Percentiles rank a stretch among this genome's conserved stretches.
phyloP scores from a whole-genome alignment of 2,113 vertebrate genomes.

The Dromaius novaehollandiae region DNA sequence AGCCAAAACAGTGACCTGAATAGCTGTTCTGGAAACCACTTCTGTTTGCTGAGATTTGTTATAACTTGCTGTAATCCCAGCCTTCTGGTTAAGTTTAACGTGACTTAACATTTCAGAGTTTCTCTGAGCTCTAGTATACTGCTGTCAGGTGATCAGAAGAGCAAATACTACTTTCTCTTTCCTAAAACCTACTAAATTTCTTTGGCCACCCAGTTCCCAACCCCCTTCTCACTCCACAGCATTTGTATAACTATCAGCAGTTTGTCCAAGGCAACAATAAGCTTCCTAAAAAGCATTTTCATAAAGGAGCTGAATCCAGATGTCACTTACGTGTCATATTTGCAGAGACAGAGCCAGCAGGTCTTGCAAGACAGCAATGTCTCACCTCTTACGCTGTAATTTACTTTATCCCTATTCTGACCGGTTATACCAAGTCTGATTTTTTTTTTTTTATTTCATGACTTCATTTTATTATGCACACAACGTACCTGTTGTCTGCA shows the following conservation, averaged over 20 bases:
- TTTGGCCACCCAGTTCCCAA: rapidly evolving
- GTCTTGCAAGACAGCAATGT: neutral
- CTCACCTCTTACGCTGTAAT: neutral
- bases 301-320: too few species aligned
- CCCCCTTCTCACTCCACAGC: rapidly evolving
- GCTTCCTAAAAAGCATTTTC: neutral
- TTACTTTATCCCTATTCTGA: neutral
- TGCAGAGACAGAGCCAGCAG: neutral
- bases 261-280: neutral
- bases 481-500: neutral
- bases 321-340: neutral
- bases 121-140: neutral
- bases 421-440: neutral
- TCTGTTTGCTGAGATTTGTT: neutral
- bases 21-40: neutral
- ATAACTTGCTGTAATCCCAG: neutral
- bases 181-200: neutral
- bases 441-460: neutral
- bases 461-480: neutral
- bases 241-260: neutral
- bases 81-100: neutral
- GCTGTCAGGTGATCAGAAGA: neutral
- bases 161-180: neutral
- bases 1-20: neutral
- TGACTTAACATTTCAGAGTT: rapidly evolving